phyloP scores from a whole-genome alignment of 2,888 invertebrate species.

The Ochropacha duplaris region DNA sequence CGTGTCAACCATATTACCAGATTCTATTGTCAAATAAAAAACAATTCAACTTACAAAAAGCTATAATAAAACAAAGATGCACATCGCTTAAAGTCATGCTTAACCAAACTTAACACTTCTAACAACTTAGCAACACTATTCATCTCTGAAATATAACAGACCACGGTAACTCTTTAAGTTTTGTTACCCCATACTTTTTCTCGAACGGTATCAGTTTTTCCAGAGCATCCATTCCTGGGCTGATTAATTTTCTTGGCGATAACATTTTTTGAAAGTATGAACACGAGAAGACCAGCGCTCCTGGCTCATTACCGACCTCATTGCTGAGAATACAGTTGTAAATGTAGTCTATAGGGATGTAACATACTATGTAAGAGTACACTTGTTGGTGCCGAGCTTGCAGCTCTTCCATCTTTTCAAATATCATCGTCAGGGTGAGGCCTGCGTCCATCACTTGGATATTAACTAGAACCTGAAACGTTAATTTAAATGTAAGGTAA shows the following conservation, averaged over 20 bases:
- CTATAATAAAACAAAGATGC: background rate
- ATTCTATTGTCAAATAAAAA: background rate
- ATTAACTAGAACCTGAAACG: constrained; percentile 62
- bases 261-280: constrained; percentile 29
- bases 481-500: background rate
- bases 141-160: constrained; percentile 68
- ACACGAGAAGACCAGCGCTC: constrained; percentile 33
- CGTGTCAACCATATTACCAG: too few species aligned
- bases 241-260: constrained; percentile 27
- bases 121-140: constrained; percentile 5
- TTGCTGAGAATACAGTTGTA: constrained; percentile 54
- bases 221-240: constrained; percentile 30
- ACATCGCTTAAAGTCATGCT: constrained; percentile 16
- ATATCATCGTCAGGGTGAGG: constrained; percentile 51
- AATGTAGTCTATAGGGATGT: constrained; percentile 64
- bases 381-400: constrained; percentile 45
- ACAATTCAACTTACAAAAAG: background rate
- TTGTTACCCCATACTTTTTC: constrained; percentile 54
- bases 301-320: constrained; percentile 32
- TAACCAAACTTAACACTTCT: constrained; percentile 10
- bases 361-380: constrained; percentile 64
- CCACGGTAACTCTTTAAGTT: constrained; percentile 64
- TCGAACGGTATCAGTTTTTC: constrained; percentile 41
- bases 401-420: constrained; percentile 61
- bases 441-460: constrained; percentile 58